These are phyloP conservation scores for Anolis carolinensis DNA, from an alignment of 2,113 vertebrate species.

Conservation along the genomic window DNA sequence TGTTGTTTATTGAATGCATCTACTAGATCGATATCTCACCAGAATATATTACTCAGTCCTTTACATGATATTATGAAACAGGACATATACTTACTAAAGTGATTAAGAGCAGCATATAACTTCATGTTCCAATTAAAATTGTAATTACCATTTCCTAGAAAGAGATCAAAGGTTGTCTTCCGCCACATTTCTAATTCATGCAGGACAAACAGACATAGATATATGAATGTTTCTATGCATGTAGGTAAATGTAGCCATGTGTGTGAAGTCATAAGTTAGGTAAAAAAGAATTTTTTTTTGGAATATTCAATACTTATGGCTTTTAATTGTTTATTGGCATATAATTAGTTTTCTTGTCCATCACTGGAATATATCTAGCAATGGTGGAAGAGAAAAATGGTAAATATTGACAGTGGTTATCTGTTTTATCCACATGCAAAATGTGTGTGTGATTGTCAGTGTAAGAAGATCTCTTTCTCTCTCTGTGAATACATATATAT, in stretches of 20 bases:
- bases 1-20: conserved; percentile 11
- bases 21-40: background rate
- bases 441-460: background rate
- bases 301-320: background rate
- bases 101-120: background rate
- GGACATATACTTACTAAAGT: background rate
- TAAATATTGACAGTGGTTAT: background rate
- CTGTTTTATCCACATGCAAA: background rate
- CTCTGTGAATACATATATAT: too few species aligned
- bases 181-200: background rate
- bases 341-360: background rate
- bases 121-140: background rate
- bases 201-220: background rate
- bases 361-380: background rate
- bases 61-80: background rate
- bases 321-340: background rate
- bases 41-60: background rate
- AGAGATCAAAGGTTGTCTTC: background rate
- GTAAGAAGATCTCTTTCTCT: background rate
- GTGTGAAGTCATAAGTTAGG: background rate
- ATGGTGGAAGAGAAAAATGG: background rate
- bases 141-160: background rate
- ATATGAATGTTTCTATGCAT: background rate
- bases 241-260: background rate
- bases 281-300: too few species aligned